Percentiles rank a stretch among this genome's conserved stretches.
These are phyloP conservation scores for Harpagoxenus sublaevis DNA, from an alignment of 2,888 invertebrate genomes.

Conservation along the genomic window DNA sequence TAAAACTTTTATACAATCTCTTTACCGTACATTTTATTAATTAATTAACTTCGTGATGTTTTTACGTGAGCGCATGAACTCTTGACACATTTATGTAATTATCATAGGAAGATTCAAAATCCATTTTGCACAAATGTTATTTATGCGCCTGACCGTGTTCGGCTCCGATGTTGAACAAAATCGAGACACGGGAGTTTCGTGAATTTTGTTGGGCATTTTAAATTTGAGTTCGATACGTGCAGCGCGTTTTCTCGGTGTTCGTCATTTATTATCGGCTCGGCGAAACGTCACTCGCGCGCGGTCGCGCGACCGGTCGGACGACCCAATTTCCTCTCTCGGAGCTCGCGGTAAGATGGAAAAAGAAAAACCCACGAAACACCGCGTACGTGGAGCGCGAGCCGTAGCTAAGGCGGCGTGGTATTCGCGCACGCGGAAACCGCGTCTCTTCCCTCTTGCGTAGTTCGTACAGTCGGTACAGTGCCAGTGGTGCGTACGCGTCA, in stretches of 20 bases:
- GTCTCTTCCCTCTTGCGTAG: not conserved
- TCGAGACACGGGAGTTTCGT: not conserved
- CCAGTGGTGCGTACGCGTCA: not conserved
- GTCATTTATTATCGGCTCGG: not conserved
- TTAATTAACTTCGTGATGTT: not conserved
- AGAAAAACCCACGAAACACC: not conserved
- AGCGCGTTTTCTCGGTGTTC: not conserved
- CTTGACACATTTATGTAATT: not conserved
- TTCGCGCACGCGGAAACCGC: slow-evolving; percentile 31
- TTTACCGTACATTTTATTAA: not conserved
- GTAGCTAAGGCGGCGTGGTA: not conserved
- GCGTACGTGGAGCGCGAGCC: not conserved
- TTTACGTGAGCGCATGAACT: not conserved
- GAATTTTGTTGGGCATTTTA: not conserved
- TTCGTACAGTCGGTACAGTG: too few species aligned
- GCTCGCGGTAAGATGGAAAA: slow-evolving; percentile 3
- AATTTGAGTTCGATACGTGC: not conserved
- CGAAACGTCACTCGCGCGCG: not conserved
- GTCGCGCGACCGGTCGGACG: slow-evolving; percentile 57
- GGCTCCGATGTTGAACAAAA: not conserved
- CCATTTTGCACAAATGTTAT: not conserved
- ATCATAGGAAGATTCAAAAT: not conserved
- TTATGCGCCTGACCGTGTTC: not conserved
- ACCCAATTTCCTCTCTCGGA: slow-evolving; percentile 63
- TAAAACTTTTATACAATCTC: too few species aligned